phyloP scores from a whole-genome alignment of 2,888 invertebrate species.

The Orthosia gothica region DNA sequence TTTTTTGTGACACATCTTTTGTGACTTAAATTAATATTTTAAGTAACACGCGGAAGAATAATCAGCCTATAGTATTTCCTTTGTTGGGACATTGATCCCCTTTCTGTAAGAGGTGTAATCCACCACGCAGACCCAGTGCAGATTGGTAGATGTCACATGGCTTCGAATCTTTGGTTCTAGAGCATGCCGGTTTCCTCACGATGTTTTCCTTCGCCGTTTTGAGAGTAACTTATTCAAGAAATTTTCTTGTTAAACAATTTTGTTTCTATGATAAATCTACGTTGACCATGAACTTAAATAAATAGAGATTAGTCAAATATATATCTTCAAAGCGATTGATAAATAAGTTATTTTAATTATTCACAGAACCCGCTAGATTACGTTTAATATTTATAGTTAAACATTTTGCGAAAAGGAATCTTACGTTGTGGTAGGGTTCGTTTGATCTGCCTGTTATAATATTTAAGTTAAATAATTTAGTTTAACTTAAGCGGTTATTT shows the following conservation, averaged over 20 bases:
- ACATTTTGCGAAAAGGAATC: conserved; percentile 43
- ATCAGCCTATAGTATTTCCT: too few species aligned
- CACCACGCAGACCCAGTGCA: too few species aligned
- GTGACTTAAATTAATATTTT: conserved; percentile 7
- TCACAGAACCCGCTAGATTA: conserved; percentile 51
- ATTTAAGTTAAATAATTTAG: conserved; percentile 44
- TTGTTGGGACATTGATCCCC: too few species aligned
- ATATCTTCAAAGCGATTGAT: conserved; percentile 52
- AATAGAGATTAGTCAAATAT: conserved; percentile 42
- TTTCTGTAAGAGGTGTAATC: too few species aligned
- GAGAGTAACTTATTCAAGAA: neutral
- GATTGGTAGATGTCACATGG: too few species aligned
- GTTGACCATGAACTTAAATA: conserved; percentile 38
- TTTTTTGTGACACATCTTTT: neutral
- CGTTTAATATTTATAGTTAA: conserved; percentile 59
- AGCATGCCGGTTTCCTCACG: too few species aligned
- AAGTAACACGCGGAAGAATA: too few species aligned
- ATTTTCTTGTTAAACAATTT: conserved; percentile 15
- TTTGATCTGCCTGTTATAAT: conserved; percentile 46
- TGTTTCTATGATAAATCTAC: conserved; percentile 6
- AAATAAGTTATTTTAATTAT: conserved; percentile 60
- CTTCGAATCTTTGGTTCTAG: too few species aligned
- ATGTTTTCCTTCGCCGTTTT: too few species aligned
- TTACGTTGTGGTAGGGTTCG: conserved; percentile 24
- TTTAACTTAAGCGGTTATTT: conserved; percentile 39